Percentiles rank a stretch among this genome's conserved stretches.
These are phyloP conservation scores for Podargus strigoides DNA, from an alignment of 2,797 vertebrate species.

Conservation along the genomic window DNA sequence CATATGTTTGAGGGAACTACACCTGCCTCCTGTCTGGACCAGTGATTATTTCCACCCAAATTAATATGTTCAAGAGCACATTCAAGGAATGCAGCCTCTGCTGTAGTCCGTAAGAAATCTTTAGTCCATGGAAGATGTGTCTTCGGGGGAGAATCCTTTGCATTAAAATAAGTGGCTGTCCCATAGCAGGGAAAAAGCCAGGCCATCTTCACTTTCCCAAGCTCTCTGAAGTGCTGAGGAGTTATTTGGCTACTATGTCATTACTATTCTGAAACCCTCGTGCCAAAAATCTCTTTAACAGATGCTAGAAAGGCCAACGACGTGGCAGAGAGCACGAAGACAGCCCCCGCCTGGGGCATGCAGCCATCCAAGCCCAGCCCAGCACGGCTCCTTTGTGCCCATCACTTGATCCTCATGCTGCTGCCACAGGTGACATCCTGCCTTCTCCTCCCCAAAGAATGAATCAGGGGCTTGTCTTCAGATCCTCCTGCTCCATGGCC, in stretches of 20 bases:
- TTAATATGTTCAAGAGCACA: not conserved
- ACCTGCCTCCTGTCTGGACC: not conserved
- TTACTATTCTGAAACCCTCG: not conserved
- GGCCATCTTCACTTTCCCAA: not conserved
- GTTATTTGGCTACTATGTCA: not conserved
- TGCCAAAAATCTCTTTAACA: not conserved
- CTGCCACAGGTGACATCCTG: not conserved
- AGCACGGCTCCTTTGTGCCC: not conserved
- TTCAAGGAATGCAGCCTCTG: not conserved
- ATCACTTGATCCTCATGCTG: not conserved
- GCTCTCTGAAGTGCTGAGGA: not conserved
- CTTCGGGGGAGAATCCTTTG: not conserved
- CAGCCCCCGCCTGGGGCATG: not conserved
- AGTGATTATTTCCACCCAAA: not conserved
- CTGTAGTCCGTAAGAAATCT: not conserved
- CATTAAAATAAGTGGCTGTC: not conserved
- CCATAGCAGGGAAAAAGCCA: not conserved
- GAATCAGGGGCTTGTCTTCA: not conserved
- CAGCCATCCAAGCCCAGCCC: not conserved
- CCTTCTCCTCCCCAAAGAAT: not conserved
- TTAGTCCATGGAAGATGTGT: not conserved
- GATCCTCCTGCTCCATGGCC: not conserved
- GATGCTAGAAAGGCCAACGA: not conserved
- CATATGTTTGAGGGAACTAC: not conserved
- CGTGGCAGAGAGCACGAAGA: not conserved